These are phyloP conservation scores for Phania funesta DNA, from an alignment of 2,888 invertebrate genomes.

Conservation along the genomic window DNA sequence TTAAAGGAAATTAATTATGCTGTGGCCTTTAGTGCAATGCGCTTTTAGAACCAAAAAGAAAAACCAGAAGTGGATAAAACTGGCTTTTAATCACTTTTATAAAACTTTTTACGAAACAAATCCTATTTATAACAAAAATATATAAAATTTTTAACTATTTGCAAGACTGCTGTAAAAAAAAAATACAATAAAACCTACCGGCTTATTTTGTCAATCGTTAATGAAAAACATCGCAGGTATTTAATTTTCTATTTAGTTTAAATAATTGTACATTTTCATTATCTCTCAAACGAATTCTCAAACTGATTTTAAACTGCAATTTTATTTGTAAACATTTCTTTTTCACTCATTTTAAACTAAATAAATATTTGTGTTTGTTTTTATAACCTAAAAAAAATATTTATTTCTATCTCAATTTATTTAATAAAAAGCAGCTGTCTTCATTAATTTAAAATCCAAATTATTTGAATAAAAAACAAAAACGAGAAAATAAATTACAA, in stretches of 20 bases:
- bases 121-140: not conserved
- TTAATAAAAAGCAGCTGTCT: conserved; percentile 57
- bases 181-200: conserved; percentile 1
- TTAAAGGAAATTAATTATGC: too few relatives aligned
- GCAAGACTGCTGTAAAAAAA: conserved; percentile 12
- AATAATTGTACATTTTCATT: conserved; percentile 36
- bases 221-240: not conserved
- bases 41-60: too few relatives aligned
- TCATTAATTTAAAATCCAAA: conserved; percentile 58
- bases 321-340: not conserved
- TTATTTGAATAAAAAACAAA: conserved; percentile 17
- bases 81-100: not conserved
- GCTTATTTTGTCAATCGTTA: conserved; percentile 29
- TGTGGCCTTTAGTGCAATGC: too few relatives aligned
- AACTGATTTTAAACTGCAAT: conserved; percentile 13
- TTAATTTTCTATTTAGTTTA: conserved; percentile 33
- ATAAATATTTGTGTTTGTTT: conserved; percentile 1
- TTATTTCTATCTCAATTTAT: conserved; percentile 38
- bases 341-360: not conserved
- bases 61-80: not conserved
- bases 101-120: not conserved
- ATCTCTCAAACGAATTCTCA: conserved; percentile 18
- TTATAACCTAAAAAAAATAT: conserved; percentile 9
- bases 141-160: not conserved
- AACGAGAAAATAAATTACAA: not conserved